A percentile compares a stretch with the other conserved stretches of the same genome.
Evolutionary conservation across 2,888 invertebrate genomes (phyloP).

Genomic region (Eupithecia insigniata): DNA sequence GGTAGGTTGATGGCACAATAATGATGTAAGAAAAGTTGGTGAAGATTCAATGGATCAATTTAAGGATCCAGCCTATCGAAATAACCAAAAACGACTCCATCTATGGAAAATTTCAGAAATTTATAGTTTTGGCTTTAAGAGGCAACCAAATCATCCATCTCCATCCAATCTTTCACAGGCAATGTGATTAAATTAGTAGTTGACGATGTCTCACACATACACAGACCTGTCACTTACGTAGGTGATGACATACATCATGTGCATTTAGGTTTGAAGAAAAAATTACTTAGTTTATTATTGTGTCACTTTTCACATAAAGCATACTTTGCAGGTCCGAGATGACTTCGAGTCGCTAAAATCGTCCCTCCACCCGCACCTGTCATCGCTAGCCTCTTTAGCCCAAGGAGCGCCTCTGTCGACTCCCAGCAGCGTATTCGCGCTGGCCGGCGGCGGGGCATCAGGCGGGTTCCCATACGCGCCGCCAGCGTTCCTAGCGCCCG

Average conservation of each 20-base stretch:
- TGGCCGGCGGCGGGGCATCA: conserved; percentile 71
- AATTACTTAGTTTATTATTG: neutral
- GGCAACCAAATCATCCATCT: too few relatives aligned
- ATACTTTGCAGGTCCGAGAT: conserved; percentile 70
- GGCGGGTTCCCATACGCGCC: conserved; percentile 87
- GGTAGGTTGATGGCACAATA: conserved; percentile 45
- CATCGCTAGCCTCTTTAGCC: conserved; percentile 77
- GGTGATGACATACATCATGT: too few relatives aligned
- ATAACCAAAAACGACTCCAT: neutral
- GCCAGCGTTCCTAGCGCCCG: conserved; percentile 81
- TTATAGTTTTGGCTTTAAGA: too few relatives aligned
- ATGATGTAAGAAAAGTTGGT: neutral
- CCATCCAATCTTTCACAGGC: too few relatives aligned
- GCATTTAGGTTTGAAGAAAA: neutral
- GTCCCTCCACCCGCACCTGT: conserved; percentile 83
- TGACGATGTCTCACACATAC: neutral
- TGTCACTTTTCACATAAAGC: neutral
- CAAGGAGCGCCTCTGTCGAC: conserved; percentile 79
- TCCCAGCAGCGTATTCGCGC: conserved; percentile 72
- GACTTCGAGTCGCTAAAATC: conserved; percentile 84
- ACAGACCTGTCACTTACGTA: neutral
- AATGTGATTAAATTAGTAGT: neutral
- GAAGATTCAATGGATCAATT: too few relatives aligned
- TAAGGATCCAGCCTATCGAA: too few relatives aligned
- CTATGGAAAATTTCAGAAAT: neutral